Evolutionary conservation across 2,888 invertebrate species (phyloP), one percentile per base, ranked within the genome.

Genomic region (Sphaerophoria rueppellii): DNA sequence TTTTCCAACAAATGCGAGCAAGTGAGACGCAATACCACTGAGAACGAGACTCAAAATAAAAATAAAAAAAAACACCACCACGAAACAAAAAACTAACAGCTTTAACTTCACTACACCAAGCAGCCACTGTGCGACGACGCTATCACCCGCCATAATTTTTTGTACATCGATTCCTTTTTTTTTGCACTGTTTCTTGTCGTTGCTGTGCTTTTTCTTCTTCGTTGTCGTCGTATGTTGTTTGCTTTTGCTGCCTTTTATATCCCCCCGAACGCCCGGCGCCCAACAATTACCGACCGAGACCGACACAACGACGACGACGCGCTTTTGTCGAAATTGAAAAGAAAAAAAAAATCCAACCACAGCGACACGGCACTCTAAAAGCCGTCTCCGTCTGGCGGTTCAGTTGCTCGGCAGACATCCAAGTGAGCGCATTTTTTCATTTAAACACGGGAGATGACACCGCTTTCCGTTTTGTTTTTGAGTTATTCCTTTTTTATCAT

Each of bases 381-480:
- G 67, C 67, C 67, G 54, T 54, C 54, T 67, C 81, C 76, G 81
- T 77, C 75, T 65, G 72, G 76, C 76, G 73, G 40, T 57, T 85
- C 85, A 85, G 85, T 85, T 81, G 85, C 81, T 85, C 76, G 73
- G 73, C 76, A 81, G 85, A 85, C 85, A 81, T 73, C 71, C 73
- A 81, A 77, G 76, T 37, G 85, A 85, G 81, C 73, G 76, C 76
- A 81, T 67, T 81, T 83, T 85, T 85, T 81, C 54, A 54, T 76
- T 81, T 76, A 34, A n/a, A 43, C 70, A 77, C 63, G 69, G 85
- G 60, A 65, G 57, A 85, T 77, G 76, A 52, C 34, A 69, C 70
- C 73, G 73, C 76, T 76, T 73, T 85, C 81, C 81, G 72, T 76
- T 85, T 85, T 76, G 70, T 76, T 85, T 82, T 80, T 81, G 54